Evolutionary conservation across 2,888 invertebrate species (phyloP).

Genomic region (Glyphotaelius pellucidus): DNA sequence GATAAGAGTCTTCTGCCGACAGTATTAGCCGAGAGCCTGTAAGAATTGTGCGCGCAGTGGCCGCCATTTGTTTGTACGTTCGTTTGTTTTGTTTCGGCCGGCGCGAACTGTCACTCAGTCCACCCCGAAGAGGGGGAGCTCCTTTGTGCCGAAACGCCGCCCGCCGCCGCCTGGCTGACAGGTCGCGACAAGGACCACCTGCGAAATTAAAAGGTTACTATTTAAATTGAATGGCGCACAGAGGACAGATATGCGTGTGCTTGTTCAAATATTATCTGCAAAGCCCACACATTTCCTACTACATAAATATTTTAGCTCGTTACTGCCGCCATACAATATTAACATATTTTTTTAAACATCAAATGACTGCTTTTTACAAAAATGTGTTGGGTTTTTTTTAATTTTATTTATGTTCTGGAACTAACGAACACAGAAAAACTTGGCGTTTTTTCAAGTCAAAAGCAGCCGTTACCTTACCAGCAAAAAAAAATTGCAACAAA

Average conservation of each 20-base stretch:
- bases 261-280: not conserved
- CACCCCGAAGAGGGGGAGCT: not conserved
- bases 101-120: slow-evolving; percentile 36
- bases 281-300: not conserved
- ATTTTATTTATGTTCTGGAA: not conserved
- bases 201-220: slow-evolving; percentile 43
- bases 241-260: not conserved
- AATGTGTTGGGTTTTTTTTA: not conserved
- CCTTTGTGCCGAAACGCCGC: slow-evolving; percentile 25
- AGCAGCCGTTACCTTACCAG: not conserved
- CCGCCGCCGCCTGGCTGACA: slow-evolving; percentile 25
- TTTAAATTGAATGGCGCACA: not conserved
- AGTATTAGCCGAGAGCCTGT: not conserved
- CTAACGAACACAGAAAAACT: not conserved
- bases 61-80: slow-evolving; percentile 12
- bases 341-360: not conserved
- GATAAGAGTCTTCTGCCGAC: not conserved
- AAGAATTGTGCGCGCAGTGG: slow-evolving; percentile 12
- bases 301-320: not conserved
- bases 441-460: not conserved
- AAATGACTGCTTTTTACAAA: not conserved
- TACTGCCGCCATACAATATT: not conserved
- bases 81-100: slow-evolving; percentile 6
- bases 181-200: slow-evolving; percentile 23
- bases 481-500: not conserved